Percentiles rank a stretch among this genome's conserved stretches.
phyloP scores from a whole-genome alignment of 2,797 vertebrate species.

The Buphagus erythrorhynchus region DNA sequence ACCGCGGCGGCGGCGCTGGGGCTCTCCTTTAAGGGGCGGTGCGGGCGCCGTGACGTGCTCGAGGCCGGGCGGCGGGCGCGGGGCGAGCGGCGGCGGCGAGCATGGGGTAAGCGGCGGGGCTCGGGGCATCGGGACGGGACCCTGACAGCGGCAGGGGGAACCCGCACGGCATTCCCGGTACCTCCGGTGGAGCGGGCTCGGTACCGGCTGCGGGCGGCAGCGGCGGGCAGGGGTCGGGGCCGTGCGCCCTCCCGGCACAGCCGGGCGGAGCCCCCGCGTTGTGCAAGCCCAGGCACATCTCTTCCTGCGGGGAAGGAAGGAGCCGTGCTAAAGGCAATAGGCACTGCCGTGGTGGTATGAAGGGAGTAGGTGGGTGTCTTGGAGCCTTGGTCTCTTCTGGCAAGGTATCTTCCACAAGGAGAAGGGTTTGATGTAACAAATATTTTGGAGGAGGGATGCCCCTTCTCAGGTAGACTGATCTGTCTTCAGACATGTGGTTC shows the following conservation, averaged over 20 bases:
- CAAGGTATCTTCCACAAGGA: accelerated
- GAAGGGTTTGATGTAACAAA: not conserved
- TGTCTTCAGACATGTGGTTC: not conserved
- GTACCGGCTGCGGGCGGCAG: not conserved
- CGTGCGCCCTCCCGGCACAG: accelerated
- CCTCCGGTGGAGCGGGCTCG: not conserved
- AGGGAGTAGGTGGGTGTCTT: accelerated
- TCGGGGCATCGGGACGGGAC: not conserved
- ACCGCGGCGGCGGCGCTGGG: accelerated
- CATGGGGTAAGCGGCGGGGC: not conserved
- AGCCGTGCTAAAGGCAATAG: not conserved
- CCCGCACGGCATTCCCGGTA: not conserved
- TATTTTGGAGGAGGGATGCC: not conserved
- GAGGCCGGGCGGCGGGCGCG: not conserved
- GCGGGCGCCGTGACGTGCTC: not conserved
- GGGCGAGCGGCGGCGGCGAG: not conserved
- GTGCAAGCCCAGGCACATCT: accelerated
- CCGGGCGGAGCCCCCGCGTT: not conserved
- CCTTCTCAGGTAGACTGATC: not conserved
- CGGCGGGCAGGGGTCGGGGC: not conserved
- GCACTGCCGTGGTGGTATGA: not conserved
- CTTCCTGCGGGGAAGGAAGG: too few species aligned
- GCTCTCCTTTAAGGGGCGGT: not conserved
- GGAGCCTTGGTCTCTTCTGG: not conserved
- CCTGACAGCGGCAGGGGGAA: not conserved